Evolutionary conservation across 2,113 vertebrate genomes (phyloP).

Genomic region (Calypte anna): DNA sequence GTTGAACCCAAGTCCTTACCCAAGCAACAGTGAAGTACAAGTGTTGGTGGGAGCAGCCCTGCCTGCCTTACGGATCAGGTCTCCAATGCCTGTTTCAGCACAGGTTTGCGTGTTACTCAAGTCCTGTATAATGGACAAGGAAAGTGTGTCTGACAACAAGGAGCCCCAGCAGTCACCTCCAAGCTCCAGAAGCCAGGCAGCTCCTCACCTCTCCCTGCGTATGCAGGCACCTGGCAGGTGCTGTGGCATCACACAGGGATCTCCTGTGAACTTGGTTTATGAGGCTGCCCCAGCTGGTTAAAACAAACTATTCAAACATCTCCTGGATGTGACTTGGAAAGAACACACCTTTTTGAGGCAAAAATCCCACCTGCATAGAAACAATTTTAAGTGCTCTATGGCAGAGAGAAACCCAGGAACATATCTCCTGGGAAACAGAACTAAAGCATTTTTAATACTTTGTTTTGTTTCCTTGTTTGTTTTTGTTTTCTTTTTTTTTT

Average conservation of each 20-base stretch:
- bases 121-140: not conserved
- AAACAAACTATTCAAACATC: not conserved
- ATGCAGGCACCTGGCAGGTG: not conserved
- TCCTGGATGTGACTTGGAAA: accelerated
- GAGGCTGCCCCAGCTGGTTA: accelerated
- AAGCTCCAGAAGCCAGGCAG: accelerated
- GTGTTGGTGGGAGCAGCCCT: not conserved
- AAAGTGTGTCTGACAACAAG: not conserved
- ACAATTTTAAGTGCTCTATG: not conserved
- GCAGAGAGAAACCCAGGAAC: not conserved
- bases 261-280: accelerated
- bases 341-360: not conserved
- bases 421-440: not conserved
- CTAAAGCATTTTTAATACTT: not conserved
- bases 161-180: not conserved
- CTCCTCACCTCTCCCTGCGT: not conserved
- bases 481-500: no score
- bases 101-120: no score
- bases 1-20: not conserved
- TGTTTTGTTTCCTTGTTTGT: no score
- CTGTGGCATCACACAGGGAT: accelerated
- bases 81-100: not conserved
- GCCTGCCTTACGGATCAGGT: not conserved
- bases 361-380: not conserved
- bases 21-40: accelerated